Evolutionary conservation across 2,113 vertebrate genomes (phyloP).

Genomic region (Crypturellus undulatus): DNA sequence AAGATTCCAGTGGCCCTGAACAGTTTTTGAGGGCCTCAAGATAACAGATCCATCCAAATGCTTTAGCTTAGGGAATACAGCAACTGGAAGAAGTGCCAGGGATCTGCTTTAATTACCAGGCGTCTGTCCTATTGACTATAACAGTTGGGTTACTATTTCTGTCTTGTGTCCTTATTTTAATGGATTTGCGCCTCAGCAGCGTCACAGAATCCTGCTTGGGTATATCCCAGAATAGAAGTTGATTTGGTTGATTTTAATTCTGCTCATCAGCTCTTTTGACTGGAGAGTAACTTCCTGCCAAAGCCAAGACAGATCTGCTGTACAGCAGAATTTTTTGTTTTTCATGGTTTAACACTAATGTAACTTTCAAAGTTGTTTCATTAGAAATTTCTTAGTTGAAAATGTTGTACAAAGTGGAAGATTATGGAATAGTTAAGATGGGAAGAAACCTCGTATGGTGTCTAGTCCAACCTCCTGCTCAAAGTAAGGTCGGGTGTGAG

Average conservation of each 20-base stretch:
- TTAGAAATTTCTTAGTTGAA: background rate
- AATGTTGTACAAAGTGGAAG: background rate
- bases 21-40: background rate
- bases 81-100: slow-evolving; percentile 22
- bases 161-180: slow-evolving; percentile 5
- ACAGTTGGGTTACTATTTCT: slow-evolving; percentile 56
- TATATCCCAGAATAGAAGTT: slow-evolving; percentile 47
- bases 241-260: slow-evolving; percentile 60
- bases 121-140: slow-evolving; percentile 41
- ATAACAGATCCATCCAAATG: background rate
- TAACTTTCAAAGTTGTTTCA: background rate
- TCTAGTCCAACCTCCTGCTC: background rate
- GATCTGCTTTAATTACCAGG: slow-evolving; percentile 27
- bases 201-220: slow-evolving; percentile 50
- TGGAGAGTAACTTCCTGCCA: slow-evolving; percentile 48
- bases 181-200: slow-evolving; percentile 38
- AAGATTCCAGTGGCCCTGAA: background rate
- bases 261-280: slow-evolving; percentile 65
- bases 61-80: slow-evolving; percentile 11
- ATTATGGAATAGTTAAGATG: background rate
- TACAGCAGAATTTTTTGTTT: background rate
- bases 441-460: background rate
- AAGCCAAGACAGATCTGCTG: background rate
- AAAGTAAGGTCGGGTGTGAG: background rate
- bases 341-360: background rate